Base-by-base conservation (phyloP, 2,888 invertebrate genomes). In the Nymphalis c-album region DNA sequence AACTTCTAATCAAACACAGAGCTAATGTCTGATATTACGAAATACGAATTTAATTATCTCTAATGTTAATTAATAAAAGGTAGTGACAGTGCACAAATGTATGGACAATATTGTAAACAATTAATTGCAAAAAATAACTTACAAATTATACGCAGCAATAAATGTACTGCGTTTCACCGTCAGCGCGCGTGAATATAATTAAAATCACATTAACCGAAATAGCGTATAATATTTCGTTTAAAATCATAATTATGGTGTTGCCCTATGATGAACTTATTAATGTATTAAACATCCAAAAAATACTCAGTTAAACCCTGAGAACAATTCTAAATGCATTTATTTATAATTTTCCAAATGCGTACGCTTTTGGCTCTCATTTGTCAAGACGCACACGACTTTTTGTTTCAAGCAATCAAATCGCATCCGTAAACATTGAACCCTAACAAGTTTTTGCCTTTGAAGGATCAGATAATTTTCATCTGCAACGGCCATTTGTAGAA, bases 351-450 rank as follows among this genome's bases (percentile, higher is more conserved):
- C 40, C 4, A 40, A 40, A 40, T 13, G 40, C 40, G 0, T 40
- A 40, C 26, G 13, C 13, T 40, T 13, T 40, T 40, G 4, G 13
- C 40, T 40, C 40, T 2, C 40, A 40, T 55, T 16, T 26, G 16
- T 55, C 26, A 6, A 40, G n/a, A 5, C n/a, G 57, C n/a, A 26
- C 18, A 40, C 18, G 18, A 7, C 60, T 71, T 68, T 71, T 71
- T 69, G 57, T 47, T 46, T 58, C 51, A 61, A 67, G 71, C 76
- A 77, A 78, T 79, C 74, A 74, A 76, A 66, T 46, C 64, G 59
- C 67, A 63, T 50, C 50, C 64, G 55, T 60, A 72, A 64, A 62
- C 60, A 46, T 48, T 40, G 40, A 60, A 40, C 31, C 46, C 55
- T 50, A 17, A 69, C 51, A 53, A 58, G 48, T 67, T 67, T 69